Conservation (phyloP, 2,888 invertebrate genomes). For the Crioceris asparagi region DNA sequence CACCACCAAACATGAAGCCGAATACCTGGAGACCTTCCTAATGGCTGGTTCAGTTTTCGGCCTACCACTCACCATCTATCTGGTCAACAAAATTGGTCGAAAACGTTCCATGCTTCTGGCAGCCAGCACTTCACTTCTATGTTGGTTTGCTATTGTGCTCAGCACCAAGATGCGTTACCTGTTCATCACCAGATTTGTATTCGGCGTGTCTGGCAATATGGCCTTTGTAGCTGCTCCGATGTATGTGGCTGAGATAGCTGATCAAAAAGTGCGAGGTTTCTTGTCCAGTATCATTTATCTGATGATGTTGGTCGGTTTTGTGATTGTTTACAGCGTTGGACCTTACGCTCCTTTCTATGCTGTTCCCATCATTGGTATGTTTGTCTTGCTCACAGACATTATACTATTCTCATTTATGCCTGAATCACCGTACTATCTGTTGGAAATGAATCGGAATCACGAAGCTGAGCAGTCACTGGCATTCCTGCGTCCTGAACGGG, state of each 20-base stretch:
- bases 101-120: slow-evolving; percentile 33
- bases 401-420: slow-evolving; percentile 32
- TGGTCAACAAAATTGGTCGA: slow-evolving; percentile 31
- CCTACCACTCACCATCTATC: slow-evolving; percentile 31
- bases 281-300: slow-evolving; percentile 33
- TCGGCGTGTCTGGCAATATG: slow-evolving; percentile 29
- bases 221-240: slow-evolving; percentile 36
- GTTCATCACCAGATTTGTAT: slow-evolving; percentile 30
- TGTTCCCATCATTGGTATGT: slow-evolving; percentile 30
- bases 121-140: slow-evolving; percentile 27
- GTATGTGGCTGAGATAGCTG: slow-evolving; percentile 37
- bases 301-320: slow-evolving; percentile 34
- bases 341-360: slow-evolving; percentile 32
- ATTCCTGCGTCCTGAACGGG: slow-evolving; percentile 23
- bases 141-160: slow-evolving; percentile 32
- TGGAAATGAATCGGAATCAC: slow-evolving; percentile 28
- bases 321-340: slow-evolving; percentile 28
- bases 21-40: slow-evolving; percentile 27
- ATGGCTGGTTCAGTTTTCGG: slow-evolving; percentile 27
- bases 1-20: slow-evolving; percentile 25
- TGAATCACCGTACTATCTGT: slow-evolving; percentile 33
- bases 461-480: slow-evolving; percentile 28
- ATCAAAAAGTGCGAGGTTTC: slow-evolving; percentile 34
- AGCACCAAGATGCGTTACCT: slow-evolving; percentile 30
- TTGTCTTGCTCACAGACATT: slow-evolving; percentile 27